These are phyloP conservation scores for Alcis repandata DNA, from an alignment of 2,888 invertebrate species.

Conservation along the genomic window DNA sequence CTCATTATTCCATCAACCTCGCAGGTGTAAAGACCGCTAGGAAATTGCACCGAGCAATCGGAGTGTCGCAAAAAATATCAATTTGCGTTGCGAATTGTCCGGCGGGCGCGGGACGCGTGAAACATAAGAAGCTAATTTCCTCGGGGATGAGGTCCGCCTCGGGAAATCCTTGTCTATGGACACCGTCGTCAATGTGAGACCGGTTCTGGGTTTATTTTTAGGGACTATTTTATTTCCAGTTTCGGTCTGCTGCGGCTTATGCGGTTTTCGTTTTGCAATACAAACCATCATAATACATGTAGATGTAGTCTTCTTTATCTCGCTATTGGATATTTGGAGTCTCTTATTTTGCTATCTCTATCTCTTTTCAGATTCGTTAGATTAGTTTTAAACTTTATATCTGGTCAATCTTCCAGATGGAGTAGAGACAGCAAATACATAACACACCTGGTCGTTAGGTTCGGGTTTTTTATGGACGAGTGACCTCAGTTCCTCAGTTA, in stretches of 20 bases:
- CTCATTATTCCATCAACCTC: background rate
- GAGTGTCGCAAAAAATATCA: constrained; percentile 72
- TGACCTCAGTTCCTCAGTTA: too few species aligned
- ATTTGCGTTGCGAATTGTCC: constrained; percentile 72
- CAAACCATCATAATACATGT: background rate
- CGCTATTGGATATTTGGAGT: background rate
- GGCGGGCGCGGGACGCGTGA: constrained; percentile 60
- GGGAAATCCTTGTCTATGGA: constrained; percentile 68
- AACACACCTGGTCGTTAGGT: too few species aligned
- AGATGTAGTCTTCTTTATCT: background rate
- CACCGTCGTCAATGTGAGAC: constrained; percentile 53
- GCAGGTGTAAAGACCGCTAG: constrained; percentile 49
- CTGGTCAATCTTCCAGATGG: too few species aligned
- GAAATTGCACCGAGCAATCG: constrained; percentile 69
- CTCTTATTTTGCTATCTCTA: background rate
- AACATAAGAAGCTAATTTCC: constrained; percentile 80
- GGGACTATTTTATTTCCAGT: constrained; percentile 19
- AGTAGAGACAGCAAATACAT: too few species aligned
- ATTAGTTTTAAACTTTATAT: too few species aligned
- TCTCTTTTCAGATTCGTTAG: too few species aligned
- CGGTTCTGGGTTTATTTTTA: constrained; percentile 29
- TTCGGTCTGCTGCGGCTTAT: constrained; percentile 34
- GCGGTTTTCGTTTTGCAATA: constrained; percentile 7
- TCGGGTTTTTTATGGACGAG: too few species aligned
- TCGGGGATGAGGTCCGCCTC: constrained; percentile 68